phyloP scores from a whole-genome alignment of 2,113 vertebrate species.

The Passerina amoena region DNA sequence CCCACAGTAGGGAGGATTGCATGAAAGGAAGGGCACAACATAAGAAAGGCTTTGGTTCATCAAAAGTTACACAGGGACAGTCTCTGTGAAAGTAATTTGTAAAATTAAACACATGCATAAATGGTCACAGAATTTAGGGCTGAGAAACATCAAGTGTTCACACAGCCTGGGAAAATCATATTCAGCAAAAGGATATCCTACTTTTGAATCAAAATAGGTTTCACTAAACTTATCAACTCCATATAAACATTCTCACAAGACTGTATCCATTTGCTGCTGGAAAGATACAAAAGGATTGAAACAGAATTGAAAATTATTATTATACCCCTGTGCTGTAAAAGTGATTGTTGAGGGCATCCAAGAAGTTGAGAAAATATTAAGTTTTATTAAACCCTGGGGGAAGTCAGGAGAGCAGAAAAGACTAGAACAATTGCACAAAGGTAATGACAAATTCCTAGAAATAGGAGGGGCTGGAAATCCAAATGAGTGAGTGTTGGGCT shows the following conservation, averaged over 20 bases:
- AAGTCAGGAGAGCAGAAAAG: background rate
- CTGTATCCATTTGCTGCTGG: background rate
- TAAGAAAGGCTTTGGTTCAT: background rate
- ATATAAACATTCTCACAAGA: background rate
- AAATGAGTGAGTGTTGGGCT: background rate
- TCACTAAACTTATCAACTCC: background rate
- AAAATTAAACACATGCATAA: background rate
- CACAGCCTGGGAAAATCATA: background rate
- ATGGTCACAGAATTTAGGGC: background rate
- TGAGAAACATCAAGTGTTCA: background rate
- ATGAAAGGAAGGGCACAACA: background rate
- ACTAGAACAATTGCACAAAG: background rate
- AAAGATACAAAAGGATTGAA: background rate
- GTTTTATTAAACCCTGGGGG: slow-evolving; percentile 1
- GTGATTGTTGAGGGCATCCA: background rate
- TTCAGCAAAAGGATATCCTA: background rate
- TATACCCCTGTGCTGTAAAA: background rate
- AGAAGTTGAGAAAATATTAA: background rate
- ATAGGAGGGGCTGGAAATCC: background rate
- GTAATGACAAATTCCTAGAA: background rate
- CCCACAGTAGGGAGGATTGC: background rate
- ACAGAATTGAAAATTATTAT: background rate
- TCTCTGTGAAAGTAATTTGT: slow-evolving; percentile 24
- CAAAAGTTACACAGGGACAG: background rate
- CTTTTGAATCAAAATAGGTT: background rate